Evolutionary conservation across 2,797 vertebrate species (phyloP), one percentile per base, ranked within the genome.

Genomic region (Carcharodon carcharias): DNA sequence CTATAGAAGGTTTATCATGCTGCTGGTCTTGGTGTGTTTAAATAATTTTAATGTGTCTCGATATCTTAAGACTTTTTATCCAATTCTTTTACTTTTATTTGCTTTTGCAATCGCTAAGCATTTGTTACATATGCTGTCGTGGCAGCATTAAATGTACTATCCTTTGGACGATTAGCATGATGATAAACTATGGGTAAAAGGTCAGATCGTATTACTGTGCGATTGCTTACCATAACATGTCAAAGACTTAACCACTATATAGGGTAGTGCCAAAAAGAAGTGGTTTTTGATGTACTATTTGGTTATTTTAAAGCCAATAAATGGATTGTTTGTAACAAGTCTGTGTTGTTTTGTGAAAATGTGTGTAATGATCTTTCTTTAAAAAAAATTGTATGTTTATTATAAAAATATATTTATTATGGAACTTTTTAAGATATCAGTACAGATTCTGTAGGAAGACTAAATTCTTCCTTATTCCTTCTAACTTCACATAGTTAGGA

Each of bases 181-280:
- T 95, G 93, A 71, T 73, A 73, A 95, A 73, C 94, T 50, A 35
- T 95, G 69, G 94, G 31, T 95, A 73, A 77, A 95, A n/a, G 7
- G 67, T 95, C 94, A 95, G 16, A 77, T 95, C 69, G 73, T 73
- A 95, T 58, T 26, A 28, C 40, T 95, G 93, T 71, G 50, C 56
- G 54, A 58, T 58, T 92, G 56, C 89, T 92, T 58, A 91, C 61
- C 31, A 63, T 35, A 95, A 45, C 26, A 56, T 73, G 89, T 96
- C 16, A 73, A 93, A 71, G 96, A 97, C 96, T 40, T 97, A 97
- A 97, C 97, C 97, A 97, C 97, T 98, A 97, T 98, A 97, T 98
- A 99, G 98, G 96, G 96, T 99, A 99, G 98, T 99, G 99, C 98
- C 99, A 99, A 99, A 98, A 97, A 97, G 97, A 97, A 97, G 97